Percentiles rank a stretch among this genome's conserved stretches.
These are phyloP conservation scores for Dallia pectoralis DNA, from an alignment of 2,797 vertebrate genomes.

Conservation along the genomic window DNA sequence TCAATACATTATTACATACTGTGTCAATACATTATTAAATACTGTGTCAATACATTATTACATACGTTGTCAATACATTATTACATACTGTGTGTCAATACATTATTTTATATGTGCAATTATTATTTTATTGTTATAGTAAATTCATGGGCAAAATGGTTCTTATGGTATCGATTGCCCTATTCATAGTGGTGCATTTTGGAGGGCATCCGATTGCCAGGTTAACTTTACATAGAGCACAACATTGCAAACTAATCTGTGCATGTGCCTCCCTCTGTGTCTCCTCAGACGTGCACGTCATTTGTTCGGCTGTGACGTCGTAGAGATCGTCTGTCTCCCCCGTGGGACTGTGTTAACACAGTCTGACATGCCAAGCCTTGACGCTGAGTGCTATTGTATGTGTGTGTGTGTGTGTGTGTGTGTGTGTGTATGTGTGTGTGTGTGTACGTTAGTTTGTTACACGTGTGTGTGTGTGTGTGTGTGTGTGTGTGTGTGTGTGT, in stretches of 20 bases:
- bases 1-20: neutral
- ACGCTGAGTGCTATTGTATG: too few species aligned
- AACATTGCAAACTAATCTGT: conserved; percentile 7
- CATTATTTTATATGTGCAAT: neutral
- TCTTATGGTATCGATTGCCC: neutral
- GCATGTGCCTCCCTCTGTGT: neutral
- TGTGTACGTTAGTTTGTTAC: neutral
- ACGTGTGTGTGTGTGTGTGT: neutral
- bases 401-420: conserved; percentile 1
- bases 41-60: neutral
- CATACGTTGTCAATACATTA: too few species aligned
- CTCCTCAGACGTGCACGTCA: neutral
- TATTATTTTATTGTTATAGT: neutral
- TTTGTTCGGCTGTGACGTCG: too few species aligned
- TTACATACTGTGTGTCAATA: neutral
- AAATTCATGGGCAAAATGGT: neutral
- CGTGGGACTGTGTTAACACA: too few species aligned
- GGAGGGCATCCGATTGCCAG: neutral
- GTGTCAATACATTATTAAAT: neutral
- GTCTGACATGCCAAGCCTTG: too few species aligned
- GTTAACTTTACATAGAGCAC: neutral
- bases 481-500: conserved; percentile 33
- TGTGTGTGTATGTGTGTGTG: conserved; percentile 25
- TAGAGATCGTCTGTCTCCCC: too few species aligned
- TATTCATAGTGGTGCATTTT: neutral